Base-by-base conservation (phyloP, 2,888 invertebrate species). In the Caenorhabditis macrosperma region DNA sequence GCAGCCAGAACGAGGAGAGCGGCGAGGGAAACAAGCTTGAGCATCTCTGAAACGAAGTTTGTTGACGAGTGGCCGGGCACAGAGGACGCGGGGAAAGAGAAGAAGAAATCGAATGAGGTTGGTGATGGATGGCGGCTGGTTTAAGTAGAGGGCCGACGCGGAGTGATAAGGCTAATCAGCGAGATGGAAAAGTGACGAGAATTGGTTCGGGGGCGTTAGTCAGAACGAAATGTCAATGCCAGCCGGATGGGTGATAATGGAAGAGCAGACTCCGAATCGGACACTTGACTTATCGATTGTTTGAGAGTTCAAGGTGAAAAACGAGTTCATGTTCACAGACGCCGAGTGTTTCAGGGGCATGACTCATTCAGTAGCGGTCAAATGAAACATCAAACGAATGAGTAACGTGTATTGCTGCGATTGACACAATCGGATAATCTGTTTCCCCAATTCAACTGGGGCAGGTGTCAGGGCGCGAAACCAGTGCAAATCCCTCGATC, bases 51-150 rank as follows among this genome's bases (percentile, higher is more conserved):
- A 44, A 38, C 17, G 20, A 67, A 35, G 12, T 24, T 26, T 52
- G 69, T 69, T 38, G 59, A 69, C 5, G 7, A 22, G 48, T 26
- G 44, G 4, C 52, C 20, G 26, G 54, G n/a, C 46, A 52, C n/a
- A 26, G 33, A 35, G 24, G 41, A 52, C 28, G 44, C 22, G 33
- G 26, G 30, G 30, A 55, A n/a, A 48, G n/a, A n/a, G n/a, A 33
- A 30, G 44, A 59, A 52, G 38, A 60, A 60, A 38, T 20, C 17
- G 35, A 46, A 63, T 50, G 46, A 50, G 59, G 59, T 66, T 46
- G 64, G 52, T 75, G 67, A 75, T 75, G 59, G 52, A 75, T 75
- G 75, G 54, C 50, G 59, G 75, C 75, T 67, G 33, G 60, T 61
- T 75, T 75, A 75, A 67, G 67, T 75, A 75, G 75, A 66, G 66